These are phyloP conservation scores for Matsumyia berberina DNA, from an alignment of 2,888 invertebrate species.

Conservation along the genomic window DNA sequence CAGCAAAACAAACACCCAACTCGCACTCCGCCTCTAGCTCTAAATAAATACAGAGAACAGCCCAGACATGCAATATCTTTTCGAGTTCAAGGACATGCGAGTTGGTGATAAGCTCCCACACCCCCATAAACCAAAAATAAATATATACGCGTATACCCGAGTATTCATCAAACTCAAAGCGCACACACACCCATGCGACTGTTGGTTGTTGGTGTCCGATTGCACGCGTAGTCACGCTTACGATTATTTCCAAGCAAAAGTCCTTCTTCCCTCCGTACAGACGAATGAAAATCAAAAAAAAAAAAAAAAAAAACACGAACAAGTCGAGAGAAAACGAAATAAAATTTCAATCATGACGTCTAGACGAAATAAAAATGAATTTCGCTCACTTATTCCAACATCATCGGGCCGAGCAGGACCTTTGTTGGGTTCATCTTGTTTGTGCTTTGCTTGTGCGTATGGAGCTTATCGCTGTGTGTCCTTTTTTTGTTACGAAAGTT, in stretches of 20 bases:
- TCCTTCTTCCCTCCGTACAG: not conserved
- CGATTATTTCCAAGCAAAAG: conserved; percentile 16
- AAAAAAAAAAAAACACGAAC: not conserved
- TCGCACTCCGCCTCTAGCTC: conserved; percentile 5
- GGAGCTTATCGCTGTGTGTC: conserved; percentile 11
- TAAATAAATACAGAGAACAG: conserved; percentile 5
- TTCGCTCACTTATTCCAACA: conserved; percentile 12
- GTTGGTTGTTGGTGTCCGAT: conserved; percentile 22
- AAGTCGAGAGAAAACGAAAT: conserved; percentile 15
- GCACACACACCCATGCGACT: not conserved
- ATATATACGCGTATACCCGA: conserved; percentile 16
- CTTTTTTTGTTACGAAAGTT: not conserved
- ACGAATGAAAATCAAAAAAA: not conserved
- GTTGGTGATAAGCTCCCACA: conserved; percentile 14
- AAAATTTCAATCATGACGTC: conserved; percentile 58
- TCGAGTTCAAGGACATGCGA: conserved; percentile 73
- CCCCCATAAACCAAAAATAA: conserved; percentile 18
- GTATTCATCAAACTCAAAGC: conserved; percentile 25
- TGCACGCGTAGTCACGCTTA: conserved; percentile 27
- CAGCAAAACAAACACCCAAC: conserved; percentile 44
- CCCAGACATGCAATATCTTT: conserved; percentile 61
- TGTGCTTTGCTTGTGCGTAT: conserved; percentile 9
- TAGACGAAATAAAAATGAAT: conserved; percentile 57
- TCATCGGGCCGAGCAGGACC: conserved; percentile 1
- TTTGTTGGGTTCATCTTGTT: conserved; percentile 9